Base-by-base conservation (phyloP, 2,888 invertebrate genomes). In the Copidosoma aretas region DNA sequence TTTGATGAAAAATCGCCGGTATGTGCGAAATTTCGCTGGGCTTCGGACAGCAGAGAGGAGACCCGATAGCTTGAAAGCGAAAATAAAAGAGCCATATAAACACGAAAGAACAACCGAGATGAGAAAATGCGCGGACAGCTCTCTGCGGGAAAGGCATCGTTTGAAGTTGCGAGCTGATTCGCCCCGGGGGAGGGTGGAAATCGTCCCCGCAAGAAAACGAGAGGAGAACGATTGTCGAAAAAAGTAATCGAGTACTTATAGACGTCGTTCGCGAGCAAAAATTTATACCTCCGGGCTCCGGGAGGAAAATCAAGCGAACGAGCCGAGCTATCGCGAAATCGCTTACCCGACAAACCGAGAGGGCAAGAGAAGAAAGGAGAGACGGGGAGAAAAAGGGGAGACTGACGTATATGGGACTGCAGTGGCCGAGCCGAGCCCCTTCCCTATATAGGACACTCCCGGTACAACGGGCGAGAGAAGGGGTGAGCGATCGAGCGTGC, bases 401-500 rank as follows among this genome's bases (percentile, higher is more conserved):
- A 32, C 8, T 8, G 32, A 32, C 32, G 32, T 32, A 32, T 32
- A 32, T 32, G 32, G 32, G 8, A 32, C 8, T 32, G 43, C 12
- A 46, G 43, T 46, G 43, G 43, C 12, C 21, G 54, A 54, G 15
- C 54, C 14, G 54, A 54, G 8, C 32, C 8, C 32, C 4, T 32
- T 32, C 32, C 8, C 32, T 32, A 8, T 32, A 8, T 8, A 32
- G 32, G 32, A 32, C 8, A 32, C 32, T 32, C n/a, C n/a, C n/a
- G n/a, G 32, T 32, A 32, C 32, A 8, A 32, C 32, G 3, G 32
- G 25, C 14, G 21, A 24, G 24, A 54, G 17, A 41, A 57, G 19
- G 39, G 41, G 57, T 57, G 58, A 60, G 67, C 73, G 68, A 76
- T 74, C 68, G 66, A 69, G 71, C 75, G 71, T 69, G 63, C 53